Evolutionary conservation across 2,888 invertebrate species (phyloP).

Genomic region (Pinctada fucata): DNA sequence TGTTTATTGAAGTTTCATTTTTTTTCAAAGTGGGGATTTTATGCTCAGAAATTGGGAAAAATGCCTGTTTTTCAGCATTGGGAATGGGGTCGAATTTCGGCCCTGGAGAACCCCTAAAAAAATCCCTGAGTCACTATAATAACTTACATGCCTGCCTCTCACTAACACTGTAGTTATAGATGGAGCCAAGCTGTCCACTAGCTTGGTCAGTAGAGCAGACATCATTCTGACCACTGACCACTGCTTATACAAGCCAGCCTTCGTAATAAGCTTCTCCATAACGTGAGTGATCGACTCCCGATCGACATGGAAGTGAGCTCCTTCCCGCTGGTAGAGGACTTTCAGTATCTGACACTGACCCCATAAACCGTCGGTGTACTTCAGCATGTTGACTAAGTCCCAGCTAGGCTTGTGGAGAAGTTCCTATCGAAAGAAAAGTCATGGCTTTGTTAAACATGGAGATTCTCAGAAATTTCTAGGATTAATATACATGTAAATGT

Average conservation of each 20-base stretch:
- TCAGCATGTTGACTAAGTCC: slow-evolving; percentile 86
- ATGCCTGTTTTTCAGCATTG: too few species aligned
- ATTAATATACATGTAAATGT: too few species aligned
- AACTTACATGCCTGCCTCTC: slow-evolving; percentile 93
- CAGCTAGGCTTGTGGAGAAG: slow-evolving; percentile 83
- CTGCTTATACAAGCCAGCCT: slow-evolving; percentile 70
- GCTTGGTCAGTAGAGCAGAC: slow-evolving; percentile 93
- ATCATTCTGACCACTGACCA: slow-evolving; percentile 93
- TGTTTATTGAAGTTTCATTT: too few species aligned
- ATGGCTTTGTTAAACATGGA: too few species aligned
- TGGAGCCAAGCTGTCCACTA: slow-evolving; percentile 98
- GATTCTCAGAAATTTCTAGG: too few species aligned
- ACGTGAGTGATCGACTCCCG: slow-evolving; percentile 76
- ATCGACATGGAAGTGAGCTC: slow-evolving; percentile 86
- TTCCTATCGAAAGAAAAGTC: slow-evolving; percentile 60
- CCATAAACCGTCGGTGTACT: slow-evolving; percentile 84
- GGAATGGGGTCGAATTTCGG: too few species aligned
- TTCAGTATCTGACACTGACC: slow-evolving; percentile 91
- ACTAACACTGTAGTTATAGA: slow-evolving; percentile 98
- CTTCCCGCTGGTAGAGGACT: slow-evolving; percentile 88
- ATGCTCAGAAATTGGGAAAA: too few species aligned
- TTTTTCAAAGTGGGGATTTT: too few species aligned
- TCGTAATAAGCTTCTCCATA: slow-evolving; percentile 77
- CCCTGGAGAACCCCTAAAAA: too few species aligned
- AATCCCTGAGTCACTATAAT: too few species aligned